phyloP scores from a whole-genome alignment of 2,797 vertebrate species.

The Enteromius thamalakanensis region DNA sequence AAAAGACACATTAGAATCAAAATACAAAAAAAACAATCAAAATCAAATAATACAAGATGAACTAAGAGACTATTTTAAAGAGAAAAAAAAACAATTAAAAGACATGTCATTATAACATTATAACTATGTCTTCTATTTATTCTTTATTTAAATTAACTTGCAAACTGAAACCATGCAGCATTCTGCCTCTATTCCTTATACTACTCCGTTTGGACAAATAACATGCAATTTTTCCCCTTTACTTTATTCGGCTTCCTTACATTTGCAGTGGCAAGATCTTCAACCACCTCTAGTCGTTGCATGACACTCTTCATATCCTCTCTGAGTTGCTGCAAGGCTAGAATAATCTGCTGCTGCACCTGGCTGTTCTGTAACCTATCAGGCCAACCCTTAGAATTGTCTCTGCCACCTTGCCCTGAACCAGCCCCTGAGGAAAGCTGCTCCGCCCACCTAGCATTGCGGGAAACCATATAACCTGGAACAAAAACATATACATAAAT shows the following conservation, averaged over 20 bases:
- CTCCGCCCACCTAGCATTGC: slow-evolving; percentile 46
- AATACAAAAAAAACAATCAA: no score
- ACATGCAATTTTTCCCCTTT: not conserved
- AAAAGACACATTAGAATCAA: not conserved
- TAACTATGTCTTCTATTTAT: not conserved
- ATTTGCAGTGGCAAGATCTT: slow-evolving; percentile 74
- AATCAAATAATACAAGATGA: no score
- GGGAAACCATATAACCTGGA: slow-evolving; percentile 67
- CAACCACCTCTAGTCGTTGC: slow-evolving; percentile 82
- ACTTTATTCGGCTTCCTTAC: slow-evolving; percentile 66
- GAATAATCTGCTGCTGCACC: slow-evolving; percentile 78
- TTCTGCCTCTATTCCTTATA: not conserved
- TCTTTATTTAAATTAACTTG: not conserved
- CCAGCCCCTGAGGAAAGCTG: slow-evolving; percentile 35
- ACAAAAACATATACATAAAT: slow-evolving; percentile 12
- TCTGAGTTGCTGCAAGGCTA: slow-evolving; percentile 76
- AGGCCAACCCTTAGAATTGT: slow-evolving; percentile 61
- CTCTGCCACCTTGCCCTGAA: slow-evolving; percentile 64
- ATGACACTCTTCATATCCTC: slow-evolving; percentile 85
- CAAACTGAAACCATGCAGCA: not conserved
- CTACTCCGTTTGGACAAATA: not conserved
- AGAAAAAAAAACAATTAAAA: no score
- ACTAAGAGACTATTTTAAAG: no score
- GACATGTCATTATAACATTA: no score
- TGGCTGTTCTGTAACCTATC: slow-evolving; percentile 68